A percentile compares a stretch with the other conserved stretches of the same genome.
These are phyloP conservation scores for Lamellibrachia columna DNA, from an alignment of 2,888 invertebrate genomes.

Conservation along the genomic window DNA sequence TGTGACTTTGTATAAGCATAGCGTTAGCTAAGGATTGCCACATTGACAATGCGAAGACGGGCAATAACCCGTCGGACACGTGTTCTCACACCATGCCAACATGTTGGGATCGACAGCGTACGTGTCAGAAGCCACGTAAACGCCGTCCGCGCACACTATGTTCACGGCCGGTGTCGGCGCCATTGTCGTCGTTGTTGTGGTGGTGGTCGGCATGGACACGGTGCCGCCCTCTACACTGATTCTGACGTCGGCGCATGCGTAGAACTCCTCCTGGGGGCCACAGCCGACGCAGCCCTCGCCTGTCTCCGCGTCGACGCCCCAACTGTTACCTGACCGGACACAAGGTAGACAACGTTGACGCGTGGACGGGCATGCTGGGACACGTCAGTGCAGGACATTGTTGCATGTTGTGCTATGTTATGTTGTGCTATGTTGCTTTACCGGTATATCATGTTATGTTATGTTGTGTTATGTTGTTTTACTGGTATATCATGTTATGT, in stretches of 20 bases:
- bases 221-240: neutral
- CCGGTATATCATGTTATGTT: no score
- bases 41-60: neutral
- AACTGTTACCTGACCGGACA: slow-evolving; percentile 27
- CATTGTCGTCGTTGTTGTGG: neutral
- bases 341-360: neutral
- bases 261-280: slow-evolving; percentile 24
- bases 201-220: slow-evolving; percentile 19
- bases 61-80: neutral
- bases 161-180: neutral
- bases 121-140: neutral
- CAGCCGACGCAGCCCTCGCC: slow-evolving; percentile 23
- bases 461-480: no score
- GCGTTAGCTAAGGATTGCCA: neutral
- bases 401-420: no score
- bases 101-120: neutral
- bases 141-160: neutral
- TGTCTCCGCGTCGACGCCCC: slow-evolving; percentile 17
- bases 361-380: neutral
- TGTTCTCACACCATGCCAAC: neutral
- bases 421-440: no score
- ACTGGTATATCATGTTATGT: no score
- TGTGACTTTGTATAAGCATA: neutral
- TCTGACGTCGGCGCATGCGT: slow-evolving; percentile 24
- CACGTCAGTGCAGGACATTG: neutral